Percentiles rank a stretch among this genome's conserved stretches.
These are phyloP conservation scores for Mastomys coucha DNA, from an alignment of 2,113 vertebrate genomes.

Conservation along the genomic window DNA sequence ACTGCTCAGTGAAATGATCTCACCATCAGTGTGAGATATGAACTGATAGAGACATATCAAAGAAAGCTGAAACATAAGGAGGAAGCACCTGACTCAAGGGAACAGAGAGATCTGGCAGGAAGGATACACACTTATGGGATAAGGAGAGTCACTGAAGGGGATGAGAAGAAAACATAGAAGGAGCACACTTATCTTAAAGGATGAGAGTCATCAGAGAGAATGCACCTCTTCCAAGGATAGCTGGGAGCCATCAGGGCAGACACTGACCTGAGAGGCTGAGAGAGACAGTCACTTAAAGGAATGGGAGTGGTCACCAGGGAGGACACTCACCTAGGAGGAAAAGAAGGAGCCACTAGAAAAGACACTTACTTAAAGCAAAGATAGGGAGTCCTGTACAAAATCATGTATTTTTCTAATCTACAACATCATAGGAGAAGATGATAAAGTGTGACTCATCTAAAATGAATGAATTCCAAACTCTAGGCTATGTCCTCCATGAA, in stretches of 20 bases:
- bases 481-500: neutral
- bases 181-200: neutral
- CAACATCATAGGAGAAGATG: neutral
- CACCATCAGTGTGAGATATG: neutral
- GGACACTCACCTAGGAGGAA: neutral
- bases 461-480: neutral
- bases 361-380: neutral
- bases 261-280: neutral
- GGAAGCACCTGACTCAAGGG: neutral
- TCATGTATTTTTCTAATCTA: neutral
- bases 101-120: fast-evolving
- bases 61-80: neutral
- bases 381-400: neutral
- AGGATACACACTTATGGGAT: neutral
- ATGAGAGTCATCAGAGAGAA: neutral
- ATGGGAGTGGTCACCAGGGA: neutral
- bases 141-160: neutral
- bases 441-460: conserved; percentile 26
- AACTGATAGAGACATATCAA: neutral
- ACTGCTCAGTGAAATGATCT: neutral
- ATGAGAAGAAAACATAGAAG: neutral
- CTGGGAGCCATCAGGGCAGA: neutral
- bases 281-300: neutral
- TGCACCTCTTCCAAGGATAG: neutral
- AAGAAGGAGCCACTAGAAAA: neutral